Base-by-base conservation (phyloP, 2,797 vertebrate species). In the Menidia menidia region DNA sequence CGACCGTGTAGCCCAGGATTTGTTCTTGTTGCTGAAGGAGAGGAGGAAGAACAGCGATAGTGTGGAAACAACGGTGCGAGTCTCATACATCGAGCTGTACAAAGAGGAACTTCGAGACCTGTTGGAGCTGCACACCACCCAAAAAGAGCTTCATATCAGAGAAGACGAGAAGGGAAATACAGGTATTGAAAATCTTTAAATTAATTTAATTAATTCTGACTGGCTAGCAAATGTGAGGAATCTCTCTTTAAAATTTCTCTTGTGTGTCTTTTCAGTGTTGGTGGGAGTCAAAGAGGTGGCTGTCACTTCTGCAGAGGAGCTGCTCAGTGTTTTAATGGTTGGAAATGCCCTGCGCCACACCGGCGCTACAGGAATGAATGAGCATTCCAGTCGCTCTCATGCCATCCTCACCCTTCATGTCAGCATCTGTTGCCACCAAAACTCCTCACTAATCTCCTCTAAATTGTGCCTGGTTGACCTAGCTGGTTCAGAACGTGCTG, bases 381-480 rank as follows among this genome's bases (percentile, higher is more conserved):
- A 96, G 60, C 93, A 93, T 73, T 96, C 96, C 6, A 98, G 96
- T 75, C 95, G 96, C 63, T 97, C 96, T 52, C 96, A 98, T 0
- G 89, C 95, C 42, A 93, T 98, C 87, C 94, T 98, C 89, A 96
- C 95, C 31, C 92, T 98, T 68, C 93, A 83, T 68, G 82, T 98
- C 81, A 76, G 72, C 71, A 95, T 95, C 85, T 82, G 90, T 60
- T 83, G 73, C 32, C 69, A 74, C 11, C 41, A 32, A 60, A 63
- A 9, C 18, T 45, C 69, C 53, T 68, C 79, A 15, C 32, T 41
- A 43, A 79, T 71, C 42, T 52, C 87, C 52, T 97, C 96, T 1
- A 98, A 97, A 77, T 95, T 98, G 81, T 95, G 95, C 66, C 93
- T 98, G 88, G 96, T 98, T 57, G 96, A 98, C 86, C 92, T 98